Conservation (phyloP, 1,140 invertebrate genomes). For the Lanistes nyassanus region DNA sequence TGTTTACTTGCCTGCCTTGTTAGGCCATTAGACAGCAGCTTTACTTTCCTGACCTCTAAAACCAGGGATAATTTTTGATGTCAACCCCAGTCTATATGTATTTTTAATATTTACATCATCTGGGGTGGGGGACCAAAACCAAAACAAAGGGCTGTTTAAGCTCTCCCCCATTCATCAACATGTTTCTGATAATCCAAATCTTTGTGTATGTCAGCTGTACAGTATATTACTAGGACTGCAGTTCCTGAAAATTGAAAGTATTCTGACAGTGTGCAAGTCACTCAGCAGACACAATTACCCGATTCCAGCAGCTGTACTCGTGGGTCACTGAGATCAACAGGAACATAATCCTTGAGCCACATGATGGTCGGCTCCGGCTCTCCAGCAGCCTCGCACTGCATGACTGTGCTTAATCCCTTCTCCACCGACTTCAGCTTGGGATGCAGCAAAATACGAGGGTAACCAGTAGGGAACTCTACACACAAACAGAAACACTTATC, state of each 20-base stretch:
- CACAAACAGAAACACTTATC: constrained; percentile 18
- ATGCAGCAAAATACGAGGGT: constrained; percentile 86
- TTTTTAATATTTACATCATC: too few species aligned
- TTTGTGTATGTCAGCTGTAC: too few species aligned
- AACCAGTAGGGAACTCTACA: constrained; percentile 80
- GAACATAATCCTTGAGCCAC: constrained; percentile 93
- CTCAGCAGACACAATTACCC: constrained; percentile 67
- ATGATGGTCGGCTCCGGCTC: constrained; percentile 85
- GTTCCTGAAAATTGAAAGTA: neutral
- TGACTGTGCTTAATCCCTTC: constrained; percentile 88
- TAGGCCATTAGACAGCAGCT: too few species aligned
- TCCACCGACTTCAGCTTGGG: constrained; percentile 92
- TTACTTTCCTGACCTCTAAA: too few species aligned
- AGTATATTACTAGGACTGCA: neutral
- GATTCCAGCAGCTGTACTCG: constrained; percentile 84
- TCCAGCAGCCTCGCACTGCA: constrained; percentile 88
- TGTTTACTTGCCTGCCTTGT: too few species aligned
- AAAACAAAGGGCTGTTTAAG: too few species aligned
- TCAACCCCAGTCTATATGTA: too few species aligned
- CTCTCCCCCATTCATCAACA: too few species aligned
- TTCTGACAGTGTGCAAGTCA: neutral
- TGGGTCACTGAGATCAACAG: constrained; percentile 84
- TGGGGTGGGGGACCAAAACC: too few species aligned
- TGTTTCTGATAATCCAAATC: too few species aligned
- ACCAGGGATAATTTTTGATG: too few species aligned